Conservation (phyloP, 2,888 invertebrate species). For the Perithous albicinctus region DNA sequence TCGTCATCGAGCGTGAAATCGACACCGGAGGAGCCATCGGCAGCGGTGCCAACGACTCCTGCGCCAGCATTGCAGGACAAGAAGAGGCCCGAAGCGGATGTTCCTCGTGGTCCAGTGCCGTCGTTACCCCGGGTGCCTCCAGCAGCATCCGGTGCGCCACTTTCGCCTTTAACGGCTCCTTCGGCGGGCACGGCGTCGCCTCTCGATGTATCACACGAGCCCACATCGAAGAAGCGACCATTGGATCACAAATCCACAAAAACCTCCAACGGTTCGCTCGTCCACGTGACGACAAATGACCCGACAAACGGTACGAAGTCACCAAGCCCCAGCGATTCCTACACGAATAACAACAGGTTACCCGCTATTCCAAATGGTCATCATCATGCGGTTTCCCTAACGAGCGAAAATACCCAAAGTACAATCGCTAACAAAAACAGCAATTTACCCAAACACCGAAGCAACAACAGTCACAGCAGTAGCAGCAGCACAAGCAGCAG, state of each 20-base stretch:
- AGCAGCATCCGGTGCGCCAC: conserved; percentile 76
- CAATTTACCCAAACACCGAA: conserved; percentile 72
- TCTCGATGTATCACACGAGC: conserved; percentile 68
- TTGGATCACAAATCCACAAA: conserved; percentile 75
- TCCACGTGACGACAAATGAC: conserved; percentile 72
- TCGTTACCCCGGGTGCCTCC: conserved; percentile 81
- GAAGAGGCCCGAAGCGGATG: conserved; percentile 82
- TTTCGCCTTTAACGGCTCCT: conserved; percentile 72
- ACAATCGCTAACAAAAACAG: conserved; percentile 70
- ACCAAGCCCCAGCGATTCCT: conserved; percentile 82
- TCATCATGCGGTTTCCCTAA: conserved; percentile 68
- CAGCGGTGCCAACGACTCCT: conserved; percentile 83
- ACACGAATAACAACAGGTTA: conserved; percentile 84
- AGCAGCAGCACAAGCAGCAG: conserved; percentile 65
- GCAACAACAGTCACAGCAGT: conserved; percentile 59
- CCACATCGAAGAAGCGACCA: conserved; percentile 70
- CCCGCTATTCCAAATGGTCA: conserved; percentile 79
- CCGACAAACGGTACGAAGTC: conserved; percentile 80
- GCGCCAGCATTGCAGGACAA: conserved; percentile 83
- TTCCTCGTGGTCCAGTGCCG: conserved; percentile 83
- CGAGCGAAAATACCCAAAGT: conserved; percentile 35
- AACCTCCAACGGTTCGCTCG: conserved; percentile 67
- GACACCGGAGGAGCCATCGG: conserved; percentile 83
- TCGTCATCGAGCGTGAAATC: conserved; percentile 83
- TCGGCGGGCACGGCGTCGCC: conserved; percentile 21